Base-by-base conservation (phyloP, 2,888 invertebrate species). In the Ormyrus thymus region DNA sequence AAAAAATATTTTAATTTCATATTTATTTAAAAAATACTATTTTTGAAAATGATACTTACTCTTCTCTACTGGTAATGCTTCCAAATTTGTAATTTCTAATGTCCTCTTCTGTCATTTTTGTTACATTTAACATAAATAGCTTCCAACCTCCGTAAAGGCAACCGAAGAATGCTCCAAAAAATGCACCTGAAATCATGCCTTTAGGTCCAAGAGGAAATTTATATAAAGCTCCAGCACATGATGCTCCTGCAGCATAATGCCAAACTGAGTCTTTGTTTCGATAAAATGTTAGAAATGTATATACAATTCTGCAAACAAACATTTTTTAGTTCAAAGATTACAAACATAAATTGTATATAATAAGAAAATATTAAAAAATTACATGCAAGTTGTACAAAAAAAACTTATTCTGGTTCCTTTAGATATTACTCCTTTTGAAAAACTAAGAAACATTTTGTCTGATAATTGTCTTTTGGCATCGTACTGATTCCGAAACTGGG, bases 391-490 rank as follows among this genome's bases (percentile, higher is more conserved):
- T 48, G 93, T 92, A 58, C 93, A 92, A 85, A 96, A 96, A 0
- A 93, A 86, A 7, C 92, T 92, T 46, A 96, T 86, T 84, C 94
- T 92, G 93, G 93, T 94, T 5, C 94, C 94, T 93, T 94, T 94
- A 83, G 91, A 92, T 13, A 92, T 92, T 0, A 94, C 95, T n/a
- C 95, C 96, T 90, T 92, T 94, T 0, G 93, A 93, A 90, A 96
- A 95, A 82, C 92, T 93, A 15, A 93, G 66, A 0, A 93, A 94
- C 0, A 96, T 93, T 87, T 91, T 90, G 86, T 95, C 94, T 90
- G 95, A 95, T 13, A 96, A 87, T 85, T 92, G 92, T 91, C 92
- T 93, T 93, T 95, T 94, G 4, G 95, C 95, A 72, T 95, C 93
- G 7, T 92, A 87, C 81, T 94, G 94, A 70, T 92, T 92, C 69